Evolutionary conservation across 2,797 vertebrate species (phyloP).

Genomic region (Gila robusta): DNA sequence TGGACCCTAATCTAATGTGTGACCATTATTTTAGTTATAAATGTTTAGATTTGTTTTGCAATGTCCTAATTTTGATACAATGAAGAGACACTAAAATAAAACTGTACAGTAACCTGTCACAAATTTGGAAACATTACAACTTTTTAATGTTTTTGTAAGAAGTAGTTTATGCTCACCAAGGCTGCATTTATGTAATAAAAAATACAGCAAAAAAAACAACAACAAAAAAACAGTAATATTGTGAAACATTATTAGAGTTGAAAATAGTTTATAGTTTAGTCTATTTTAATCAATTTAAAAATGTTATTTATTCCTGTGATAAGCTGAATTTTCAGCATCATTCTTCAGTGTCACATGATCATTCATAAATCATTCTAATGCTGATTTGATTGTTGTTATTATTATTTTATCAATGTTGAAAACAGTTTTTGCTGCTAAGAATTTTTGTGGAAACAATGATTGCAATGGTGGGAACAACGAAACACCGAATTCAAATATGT

Average conservation of each 20-base stretch:
- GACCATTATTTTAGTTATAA: background rate
- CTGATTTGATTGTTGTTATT: background rate
- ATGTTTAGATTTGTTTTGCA: background rate
- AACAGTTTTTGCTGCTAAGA: background rate
- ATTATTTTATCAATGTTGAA: background rate
- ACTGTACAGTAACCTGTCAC: background rate
- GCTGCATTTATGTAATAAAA: background rate
- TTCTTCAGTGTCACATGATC: background rate
- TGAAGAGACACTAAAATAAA: background rate
- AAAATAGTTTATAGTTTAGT: background rate
- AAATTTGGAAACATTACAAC: background rate
- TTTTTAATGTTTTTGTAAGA: background rate
- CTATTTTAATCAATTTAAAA: no score
- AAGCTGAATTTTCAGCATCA: background rate
- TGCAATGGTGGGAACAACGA: no score
- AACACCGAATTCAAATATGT: background rate
- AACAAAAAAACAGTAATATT: background rate
- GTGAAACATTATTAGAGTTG: background rate
- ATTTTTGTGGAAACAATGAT: background rate
- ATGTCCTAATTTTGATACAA: background rate
- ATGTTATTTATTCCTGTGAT: background rate
- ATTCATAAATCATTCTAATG: background rate
- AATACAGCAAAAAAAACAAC: background rate
- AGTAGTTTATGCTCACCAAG: background rate
- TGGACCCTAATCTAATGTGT: no score